phyloP scores from a whole-genome alignment of 2,888 invertebrate species.

The Pyrochroa serraticornis region DNA sequence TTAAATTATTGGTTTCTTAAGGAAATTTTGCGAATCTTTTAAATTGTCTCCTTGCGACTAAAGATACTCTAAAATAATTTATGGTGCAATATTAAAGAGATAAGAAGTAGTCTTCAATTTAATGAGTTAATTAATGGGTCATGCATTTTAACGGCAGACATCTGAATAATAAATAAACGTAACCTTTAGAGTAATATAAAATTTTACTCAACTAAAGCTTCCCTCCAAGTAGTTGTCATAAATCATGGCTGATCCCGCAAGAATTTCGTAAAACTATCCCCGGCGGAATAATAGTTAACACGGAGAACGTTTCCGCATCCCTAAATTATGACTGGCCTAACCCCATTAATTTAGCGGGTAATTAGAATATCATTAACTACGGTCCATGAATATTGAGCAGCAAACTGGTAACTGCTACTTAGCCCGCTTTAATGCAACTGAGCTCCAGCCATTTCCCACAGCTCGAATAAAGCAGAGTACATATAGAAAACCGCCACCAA shows the following conservation, averaged over 20 bases:
- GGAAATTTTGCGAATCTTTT: too few species aligned
- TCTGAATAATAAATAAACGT: neutral
- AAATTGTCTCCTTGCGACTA: slow-evolving; percentile 4
- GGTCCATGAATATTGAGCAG: slow-evolving; percentile 44
- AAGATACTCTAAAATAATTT: slow-evolving; percentile 4
- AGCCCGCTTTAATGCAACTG: slow-evolving; percentile 28
- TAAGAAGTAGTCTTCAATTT: slow-evolving; percentile 8
- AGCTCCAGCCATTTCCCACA: slow-evolving; percentile 25
- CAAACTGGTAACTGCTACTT: slow-evolving; percentile 30
- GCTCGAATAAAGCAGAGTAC: slow-evolving; percentile 26
- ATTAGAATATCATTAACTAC: slow-evolving; percentile 48
- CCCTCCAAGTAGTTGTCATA: slow-evolving; percentile 6
- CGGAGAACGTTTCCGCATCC: slow-evolving; percentile 20
- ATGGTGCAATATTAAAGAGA: neutral
- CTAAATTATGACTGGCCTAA: slow-evolving; percentile 41
- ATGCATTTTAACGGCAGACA: slow-evolving; percentile 4
- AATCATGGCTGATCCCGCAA: slow-evolving; percentile 25
- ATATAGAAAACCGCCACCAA: slow-evolving; percentile 15
- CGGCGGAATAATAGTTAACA: slow-evolving; percentile 32
- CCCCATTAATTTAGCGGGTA: slow-evolving; percentile 43
- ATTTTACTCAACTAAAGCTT: neutral
- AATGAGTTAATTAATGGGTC: slow-evolving; percentile 8
- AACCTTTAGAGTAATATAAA: neutral
- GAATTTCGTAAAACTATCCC: slow-evolving; percentile 32
- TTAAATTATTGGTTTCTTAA: too few species aligned